Evolutionary conservation across 1,140 invertebrate species (phyloP).

Genomic region (Halesus radiatus): DNA sequence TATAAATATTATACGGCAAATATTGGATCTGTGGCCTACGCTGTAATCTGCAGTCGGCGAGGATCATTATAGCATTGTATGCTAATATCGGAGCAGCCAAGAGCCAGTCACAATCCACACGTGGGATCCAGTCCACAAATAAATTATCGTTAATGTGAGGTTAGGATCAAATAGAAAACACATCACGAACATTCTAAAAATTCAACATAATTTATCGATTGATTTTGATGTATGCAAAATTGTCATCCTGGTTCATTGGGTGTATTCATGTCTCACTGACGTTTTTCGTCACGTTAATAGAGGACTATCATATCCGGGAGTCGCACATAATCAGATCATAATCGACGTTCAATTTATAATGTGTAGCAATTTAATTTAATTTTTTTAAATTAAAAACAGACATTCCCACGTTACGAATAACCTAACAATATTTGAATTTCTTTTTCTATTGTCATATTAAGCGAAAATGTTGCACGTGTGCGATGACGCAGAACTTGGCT

Average conservation of each 20-base stretch:
- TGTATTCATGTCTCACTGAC: too few relatives aligned
- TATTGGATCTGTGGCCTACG: slow-evolving; percentile 24
- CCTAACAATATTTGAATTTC: too few relatives aligned
- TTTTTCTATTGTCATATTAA: too few relatives aligned
- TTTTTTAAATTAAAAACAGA: too few relatives aligned
- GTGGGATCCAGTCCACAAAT: slow-evolving; percentile 33
- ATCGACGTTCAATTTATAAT: too few relatives aligned
- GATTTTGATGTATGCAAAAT: background rate
- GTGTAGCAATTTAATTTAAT: too few relatives aligned
- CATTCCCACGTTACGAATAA: too few relatives aligned
- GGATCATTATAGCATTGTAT: slow-evolving; percentile 43
- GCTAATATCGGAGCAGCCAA: slow-evolving; percentile 25
- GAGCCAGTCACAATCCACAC: background rate
- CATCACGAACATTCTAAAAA: slow-evolving; percentile 26
- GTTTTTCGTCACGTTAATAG: too few relatives aligned
- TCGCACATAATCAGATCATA: too few relatives aligned
- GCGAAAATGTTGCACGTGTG: too few relatives aligned
- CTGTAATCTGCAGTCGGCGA: slow-evolving; percentile 10
- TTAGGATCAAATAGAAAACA: slow-evolving; percentile 52
- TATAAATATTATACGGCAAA: slow-evolving; percentile 23
- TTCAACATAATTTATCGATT: slow-evolving; percentile 17
- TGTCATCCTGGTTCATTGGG: background rate
- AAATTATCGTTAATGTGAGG: slow-evolving; percentile 48
- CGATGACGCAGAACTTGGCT: too few relatives aligned
- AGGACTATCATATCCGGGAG: too few relatives aligned